Base-by-base conservation (phyloP, 2,888 invertebrate species). In the Nymphalis urticae region DNA sequence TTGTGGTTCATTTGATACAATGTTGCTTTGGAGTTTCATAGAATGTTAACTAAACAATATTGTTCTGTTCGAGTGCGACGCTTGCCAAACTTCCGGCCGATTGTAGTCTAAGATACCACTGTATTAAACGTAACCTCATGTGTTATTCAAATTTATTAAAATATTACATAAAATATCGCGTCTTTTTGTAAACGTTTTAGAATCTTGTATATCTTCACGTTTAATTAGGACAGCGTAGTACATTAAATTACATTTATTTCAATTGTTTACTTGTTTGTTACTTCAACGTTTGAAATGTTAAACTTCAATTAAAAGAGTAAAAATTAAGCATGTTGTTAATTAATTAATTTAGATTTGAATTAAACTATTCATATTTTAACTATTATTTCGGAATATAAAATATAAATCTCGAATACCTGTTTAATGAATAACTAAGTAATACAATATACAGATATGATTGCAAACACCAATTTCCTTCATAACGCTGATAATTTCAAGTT, bases 1-100 rank as follows among this genome's bases (percentile, higher is more conserved):
- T 60, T 66, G 54, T 62, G 48, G 19, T 68, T 69, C 73, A 74
- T 72, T 73, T 63, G 62, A 19, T 71, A 76, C 75, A 76, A 72
- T 76, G 73, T 76, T 70, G 69, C 64, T 76, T 77, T 73, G 74
- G 68, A 59, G 70, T 61, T 62, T 71, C 60, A 67, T 58, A 72
- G 72, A 64, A 72, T 72, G 70, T 62, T 69, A 70, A 72, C 72
- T 71, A 66, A 66, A 70, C 68, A 64, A 69, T 69, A 69, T 64
- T 70, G 68, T 66, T 68, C 42, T 64, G 54, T 66, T 63, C 63
- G 62, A 58, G 48, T 50, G 53, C 32, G 19, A n/a, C 32, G 61
- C 68, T 63, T 63, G 62, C 50, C 70, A 64, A 72, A 73, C 70
- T 72, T 69, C 70, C 68, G 68, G 62, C 17, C 48, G 51, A 58